Percentiles rank a stretch among this genome's conserved stretches.
Conservation (phyloP, 2,888 invertebrate genomes). For the Tenthredo livida region DNA sequence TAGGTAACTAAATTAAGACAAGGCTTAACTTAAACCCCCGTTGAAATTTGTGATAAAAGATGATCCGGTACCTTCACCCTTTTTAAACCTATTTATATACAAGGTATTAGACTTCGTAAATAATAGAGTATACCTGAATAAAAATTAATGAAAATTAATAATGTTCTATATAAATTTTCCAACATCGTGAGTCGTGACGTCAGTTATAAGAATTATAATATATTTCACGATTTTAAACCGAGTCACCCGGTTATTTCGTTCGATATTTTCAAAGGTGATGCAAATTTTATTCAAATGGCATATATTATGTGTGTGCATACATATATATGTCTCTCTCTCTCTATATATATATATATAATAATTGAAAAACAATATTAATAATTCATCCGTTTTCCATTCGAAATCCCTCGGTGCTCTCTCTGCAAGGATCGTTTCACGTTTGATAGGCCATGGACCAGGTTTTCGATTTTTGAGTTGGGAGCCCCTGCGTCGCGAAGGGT, state of each 20-base stretch:
- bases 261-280: background rate
- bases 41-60: background rate
- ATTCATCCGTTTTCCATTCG: constrained; percentile 45
- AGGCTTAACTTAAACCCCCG: background rate
- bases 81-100: too few species aligned
- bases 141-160: background rate
- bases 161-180: background rate
- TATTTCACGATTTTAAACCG: background rate
- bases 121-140: background rate
- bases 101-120: too few species aligned
- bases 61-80: background rate
- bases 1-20: background rate
- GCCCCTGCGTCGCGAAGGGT: constrained; percentile 57
- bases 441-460: too few species aligned
- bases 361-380: constrained; percentile 54
- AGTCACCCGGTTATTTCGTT: background rate
- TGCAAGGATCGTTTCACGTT: background rate
- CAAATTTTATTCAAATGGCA: constrained; percentile 27
- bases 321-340: too few species aligned
- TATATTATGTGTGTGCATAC: background rate
- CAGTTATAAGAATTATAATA: background rate
- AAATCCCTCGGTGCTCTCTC: constrained; percentile 10
- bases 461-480: constrained; percentile 57
- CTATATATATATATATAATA: background rate
- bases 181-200: background rate